Evolutionary conservation across 1,140 invertebrate species (phyloP), one percentile per base, ranked within the genome.

Genomic region (Macrobrachium rosenbergii): DNA sequence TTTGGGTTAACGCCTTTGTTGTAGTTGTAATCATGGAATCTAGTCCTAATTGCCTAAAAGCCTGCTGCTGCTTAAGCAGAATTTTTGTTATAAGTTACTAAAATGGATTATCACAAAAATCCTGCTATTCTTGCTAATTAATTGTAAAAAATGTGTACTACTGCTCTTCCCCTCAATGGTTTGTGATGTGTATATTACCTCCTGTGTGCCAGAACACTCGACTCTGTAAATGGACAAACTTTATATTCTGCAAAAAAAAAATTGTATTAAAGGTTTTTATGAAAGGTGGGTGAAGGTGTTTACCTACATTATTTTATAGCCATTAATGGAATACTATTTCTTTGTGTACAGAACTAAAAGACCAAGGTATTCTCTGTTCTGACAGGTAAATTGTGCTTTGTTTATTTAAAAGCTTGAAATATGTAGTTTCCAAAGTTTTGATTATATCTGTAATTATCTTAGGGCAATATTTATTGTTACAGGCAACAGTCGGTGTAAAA

Each of bases 381-480:
- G 72, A 23, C 16, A 75, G 45, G 19, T 75, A 23, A n/a, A 75
- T 75, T 75, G 23, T 75, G 17, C 23, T 80, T 80, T 80, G 77
- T 80, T 80, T 82, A 52, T 87, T 59, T 87, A 62, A 17, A 72
- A 81, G 59, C 59, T 21, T 58, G 58, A 28, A 28, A 76, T 81
- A 43, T 58, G 59, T 81, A 37, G 58, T 59, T 80, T 79, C 60
- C 64, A 69, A 21, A 58, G 62, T 73, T 87, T 64, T 43, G 52
- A 45, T 76, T 52, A 80, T 79, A 69, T 60, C 58, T 86, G 67
- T 86, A 79, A 86, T 86, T 86, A 86, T 77, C 67, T 52, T 82
- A 73, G 79, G 79, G 79, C 79, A 45, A 81, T 87, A 87, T 87
- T 87, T 87, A 87, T 87, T 87, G 85, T 87, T 87, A 87, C 78